phyloP scores from a whole-genome alignment of 2,888 invertebrate species.

The Idaea aversata region DNA sequence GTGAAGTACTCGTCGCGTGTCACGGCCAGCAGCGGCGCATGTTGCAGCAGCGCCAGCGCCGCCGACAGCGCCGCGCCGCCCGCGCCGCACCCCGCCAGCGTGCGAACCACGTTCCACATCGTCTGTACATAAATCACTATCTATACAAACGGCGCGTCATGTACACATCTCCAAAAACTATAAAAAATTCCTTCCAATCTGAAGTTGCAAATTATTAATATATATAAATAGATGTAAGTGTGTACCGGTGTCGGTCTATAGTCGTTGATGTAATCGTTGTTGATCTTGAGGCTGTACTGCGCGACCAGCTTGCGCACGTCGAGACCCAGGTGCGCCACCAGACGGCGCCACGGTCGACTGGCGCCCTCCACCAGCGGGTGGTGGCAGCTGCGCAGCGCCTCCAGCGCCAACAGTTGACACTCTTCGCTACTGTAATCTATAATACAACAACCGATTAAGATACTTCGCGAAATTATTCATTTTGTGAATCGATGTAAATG shows the following conservation, averaged over 20 bases:
- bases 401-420: constrained; percentile 82
- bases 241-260: constrained; percentile 63
- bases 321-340: constrained; percentile 79
- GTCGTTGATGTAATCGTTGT: constrained; percentile 82
- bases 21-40: constrained; percentile 84
- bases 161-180: not conserved
- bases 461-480: not conserved
- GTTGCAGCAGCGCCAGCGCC: constrained; percentile 81
- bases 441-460: constrained; percentile 3
- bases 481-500: not conserved
- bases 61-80: constrained; percentile 80
- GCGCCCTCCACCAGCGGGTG: constrained; percentile 84
- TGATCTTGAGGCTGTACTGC: constrained; percentile 79
- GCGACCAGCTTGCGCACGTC: constrained; percentile 82
- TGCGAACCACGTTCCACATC: constrained; percentile 86
- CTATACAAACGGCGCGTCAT: not conserved
- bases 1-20: constrained; percentile 82
- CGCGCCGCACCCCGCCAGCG: constrained; percentile 81
- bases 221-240: constrained; percentile 9
- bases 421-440: constrained; percentile 72
- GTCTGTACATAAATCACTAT: constrained; percentile 54
- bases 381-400: constrained; percentile 86
- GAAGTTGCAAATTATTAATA: not conserved
- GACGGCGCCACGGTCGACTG: constrained; percentile 85
- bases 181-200: not conserved